Evolutionary conservation across 1,140 invertebrate species (phyloP).

Genomic region (Brachionus rotundiformis): DNA sequence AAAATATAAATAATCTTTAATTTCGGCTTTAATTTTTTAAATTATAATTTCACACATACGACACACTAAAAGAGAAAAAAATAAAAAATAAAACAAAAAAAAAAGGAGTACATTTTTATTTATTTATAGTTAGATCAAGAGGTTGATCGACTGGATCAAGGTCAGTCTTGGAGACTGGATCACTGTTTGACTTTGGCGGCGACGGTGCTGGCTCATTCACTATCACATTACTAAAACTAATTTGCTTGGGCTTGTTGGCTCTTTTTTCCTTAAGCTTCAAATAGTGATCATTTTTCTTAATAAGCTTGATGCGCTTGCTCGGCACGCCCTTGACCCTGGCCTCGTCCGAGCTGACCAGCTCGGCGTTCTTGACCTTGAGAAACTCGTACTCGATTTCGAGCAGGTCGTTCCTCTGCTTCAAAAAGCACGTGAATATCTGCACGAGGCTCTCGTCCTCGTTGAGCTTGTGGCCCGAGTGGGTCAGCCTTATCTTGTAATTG

Average conservation of each 20-base stretch:
- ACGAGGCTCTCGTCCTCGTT: conserved; percentile 5
- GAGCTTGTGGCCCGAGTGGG: not conserved
- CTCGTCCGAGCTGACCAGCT: not conserved
- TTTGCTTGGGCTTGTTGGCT: not conserved
- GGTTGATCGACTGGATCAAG: too few species aligned
- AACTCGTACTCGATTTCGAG: conserved; percentile 43
- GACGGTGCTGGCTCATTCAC: too few species aligned
- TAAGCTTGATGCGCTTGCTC: not conserved
- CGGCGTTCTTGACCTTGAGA: not conserved
- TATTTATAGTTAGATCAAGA: too few species aligned
- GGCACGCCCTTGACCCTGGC: not conserved
- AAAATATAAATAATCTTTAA: too few species aligned
- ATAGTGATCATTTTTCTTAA: conserved; percentile 40
- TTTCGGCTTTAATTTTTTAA: too few species aligned
- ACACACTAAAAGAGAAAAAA: too few species aligned
- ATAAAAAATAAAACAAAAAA: too few species aligned
- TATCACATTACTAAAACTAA: conserved; percentile 17
- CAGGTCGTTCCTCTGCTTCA: conserved; percentile 3
- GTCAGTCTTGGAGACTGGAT: too few species aligned
- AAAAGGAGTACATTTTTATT: too few species aligned
- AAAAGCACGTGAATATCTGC: conserved; percentile 39
- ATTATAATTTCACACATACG: too few species aligned
- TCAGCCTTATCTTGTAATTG: conserved; percentile 32
- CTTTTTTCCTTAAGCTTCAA: conserved; percentile 19
- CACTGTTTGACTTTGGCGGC: too few species aligned